phyloP scores from a whole-genome alignment of 1,140 invertebrate species.

The Coenobita brevimanus region DNA sequence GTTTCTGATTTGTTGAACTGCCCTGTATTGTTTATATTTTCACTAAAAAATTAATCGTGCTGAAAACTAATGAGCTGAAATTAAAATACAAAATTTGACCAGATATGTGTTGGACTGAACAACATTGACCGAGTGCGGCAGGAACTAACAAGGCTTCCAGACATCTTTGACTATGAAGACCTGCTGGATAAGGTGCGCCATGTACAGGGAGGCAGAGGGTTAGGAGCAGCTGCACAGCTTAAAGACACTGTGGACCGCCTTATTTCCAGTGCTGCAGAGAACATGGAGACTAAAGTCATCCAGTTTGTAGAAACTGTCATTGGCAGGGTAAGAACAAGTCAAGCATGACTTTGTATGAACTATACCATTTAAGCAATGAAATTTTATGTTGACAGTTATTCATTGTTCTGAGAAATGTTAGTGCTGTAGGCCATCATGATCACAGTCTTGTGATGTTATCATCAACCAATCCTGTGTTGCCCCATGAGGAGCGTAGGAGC shows the following conservation, averaged over 20 bases:
- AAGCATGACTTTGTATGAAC: background rate
- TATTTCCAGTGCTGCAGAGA: conserved; percentile 56
- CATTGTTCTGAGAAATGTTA: too few relatives aligned
- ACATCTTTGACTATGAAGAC: conserved; percentile 39
- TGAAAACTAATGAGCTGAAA: too few relatives aligned
- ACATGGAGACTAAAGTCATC: conserved; percentile 66
- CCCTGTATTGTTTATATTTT: too few relatives aligned
- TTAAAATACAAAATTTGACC: too few relatives aligned
- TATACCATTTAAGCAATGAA: background rate
- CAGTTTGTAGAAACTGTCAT: conserved; percentile 66
- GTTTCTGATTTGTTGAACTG: too few relatives aligned
- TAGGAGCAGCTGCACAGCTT: conserved; percentile 44
- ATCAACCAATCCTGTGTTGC: too few relatives aligned
- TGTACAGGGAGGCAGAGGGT: background rate
- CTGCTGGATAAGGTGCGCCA: conserved; percentile 40
- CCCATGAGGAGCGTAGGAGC: too few relatives aligned
- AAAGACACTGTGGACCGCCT: conserved; percentile 51
- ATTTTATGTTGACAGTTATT: too few relatives aligned
- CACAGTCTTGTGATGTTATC: too few relatives aligned
- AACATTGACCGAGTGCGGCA: conserved; percentile 64
- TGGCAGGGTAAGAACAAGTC: conserved; percentile 33
- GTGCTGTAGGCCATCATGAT: too few relatives aligned
- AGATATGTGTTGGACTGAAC: conserved; percentile 69
- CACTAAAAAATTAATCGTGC: too few relatives aligned
- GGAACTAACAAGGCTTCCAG: conserved; percentile 59